Base-by-base conservation (phyloP, 2,113 vertebrate species). In the Stigmatopora nigra region DNA sequence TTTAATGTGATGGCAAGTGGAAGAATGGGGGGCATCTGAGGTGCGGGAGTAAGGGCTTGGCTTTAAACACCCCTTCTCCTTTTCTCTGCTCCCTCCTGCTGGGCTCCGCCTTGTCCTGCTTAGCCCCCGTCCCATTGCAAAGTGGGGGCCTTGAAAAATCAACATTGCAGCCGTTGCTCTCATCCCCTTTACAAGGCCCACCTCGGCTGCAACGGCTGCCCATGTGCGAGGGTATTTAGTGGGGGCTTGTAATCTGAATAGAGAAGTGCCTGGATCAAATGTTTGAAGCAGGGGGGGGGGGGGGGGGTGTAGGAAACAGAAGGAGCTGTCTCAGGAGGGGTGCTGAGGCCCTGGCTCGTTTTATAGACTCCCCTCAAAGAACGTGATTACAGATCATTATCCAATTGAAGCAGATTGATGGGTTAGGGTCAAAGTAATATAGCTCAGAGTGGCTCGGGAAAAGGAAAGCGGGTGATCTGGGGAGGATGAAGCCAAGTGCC, bases 341-440 rank as follows among this genome's bases (percentile, higher is more conserved):
- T 81, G 93, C 89, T 91, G 91, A 88, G 90, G 90, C 90, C 89
- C 88, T 89, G 92, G 92, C 93, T 92, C 92, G 92, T 95, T 98
- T 95, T 97, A 98, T 96, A 94, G 95, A 95, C 94, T 96, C 95
- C 94, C 94, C 94, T 96, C 94, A 96, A 98, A 97, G 97, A 97
- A 96, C 95, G 93, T 94, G 94, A 99, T 98, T 98, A 96, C 93
- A 93, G 93, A 96, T 98, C 96, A 98, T 98, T 97, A 98, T 97
- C 95, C 95, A 98, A 95, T 99, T 97, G 96, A 97, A 94, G 92
- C 94, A 98, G 96, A 99, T 98, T 99, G 96, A 99, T 99, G 95
- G 94, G 91, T 90, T 78, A 89, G 91, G 96, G 97, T 99, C 95
- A 98, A 94, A 95, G 95, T 94, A 96, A 95, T 97, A 95, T 91